These are phyloP conservation scores for Kryphioiulus occultus DNA, from an alignment of 2,888 invertebrate genomes.

Conservation along the genomic window DNA sequence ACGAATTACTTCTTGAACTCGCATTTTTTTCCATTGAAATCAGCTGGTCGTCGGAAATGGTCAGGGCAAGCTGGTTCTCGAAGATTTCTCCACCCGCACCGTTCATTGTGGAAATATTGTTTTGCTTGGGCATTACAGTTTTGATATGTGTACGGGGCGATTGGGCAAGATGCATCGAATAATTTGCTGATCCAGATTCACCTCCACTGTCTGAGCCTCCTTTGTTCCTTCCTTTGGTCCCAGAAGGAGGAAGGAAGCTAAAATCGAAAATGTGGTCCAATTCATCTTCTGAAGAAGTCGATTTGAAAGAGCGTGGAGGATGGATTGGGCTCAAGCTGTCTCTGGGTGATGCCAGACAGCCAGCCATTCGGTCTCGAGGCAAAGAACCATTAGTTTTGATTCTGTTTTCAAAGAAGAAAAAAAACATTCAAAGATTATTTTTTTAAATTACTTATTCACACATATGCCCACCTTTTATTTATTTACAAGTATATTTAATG, in stretches of 20 bases:
- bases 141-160: conserved; percentile 62
- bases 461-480: too few species aligned
- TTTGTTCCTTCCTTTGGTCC: not conserved
- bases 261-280: conserved; percentile 59
- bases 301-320: conserved; percentile 55
- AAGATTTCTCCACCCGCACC: conserved; percentile 54
- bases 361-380: conserved; percentile 68
- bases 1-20: not conserved
- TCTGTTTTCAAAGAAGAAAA: conserved; percentile 63
- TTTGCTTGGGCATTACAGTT: conserved; percentile 57
- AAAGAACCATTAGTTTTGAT: conserved; percentile 91
- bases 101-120: conserved; percentile 46
- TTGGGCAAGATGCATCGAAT: conserved; percentile 57
- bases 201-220: not conserved
- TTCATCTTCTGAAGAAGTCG: conserved; percentile 60
- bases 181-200: conserved; percentile 29
- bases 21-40: conserved; percentile 45
- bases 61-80: conserved; percentile 53
- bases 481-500: too few species aligned
- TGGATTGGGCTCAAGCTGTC: conserved; percentile 46
- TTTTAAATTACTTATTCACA: too few species aligned
- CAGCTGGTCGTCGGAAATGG: conserved; percentile 47
- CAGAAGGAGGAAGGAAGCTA: conserved; percentile 52
- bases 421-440: not conserved
- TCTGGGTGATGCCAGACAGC: conserved; percentile 50